Base-by-base conservation (phyloP, 2,888 invertebrate species). In the Eumerus sabulonum region DNA sequence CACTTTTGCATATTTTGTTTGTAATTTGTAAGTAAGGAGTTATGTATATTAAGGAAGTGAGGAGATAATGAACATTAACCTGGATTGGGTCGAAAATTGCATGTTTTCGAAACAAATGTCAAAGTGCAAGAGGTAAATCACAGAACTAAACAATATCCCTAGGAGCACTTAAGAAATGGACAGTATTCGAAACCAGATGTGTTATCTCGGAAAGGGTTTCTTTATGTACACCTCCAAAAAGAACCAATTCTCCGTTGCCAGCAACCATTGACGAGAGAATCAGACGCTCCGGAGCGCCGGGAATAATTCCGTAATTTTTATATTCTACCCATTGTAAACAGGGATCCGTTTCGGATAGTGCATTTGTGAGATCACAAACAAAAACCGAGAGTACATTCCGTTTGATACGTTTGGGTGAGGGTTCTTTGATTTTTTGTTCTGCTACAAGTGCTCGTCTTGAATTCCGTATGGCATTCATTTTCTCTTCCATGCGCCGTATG, bases 141-240 rank as follows among this genome's bases (percentile, higher is more conserved):
- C 1, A 40, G 12, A 40, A 79, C 84, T 90, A 93, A 87, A 93
- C 93, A 84, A 93, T 91, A 90, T 93, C 92, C 85, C 91, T 91
- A 76, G 94, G 94, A 81, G 94, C 92, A 83, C 92, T 92, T 83
- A 95, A 92, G 87, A 94, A 94, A 90, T 94, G 93, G 85, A 95
- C 89, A 67, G 93, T 92, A 90, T 95, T 95, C 44, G 94, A 94
- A 85, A 94, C 94, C 89, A 93, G 92, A 85, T 92, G 93, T 83
- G 92, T 92, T 66, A 89, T 87, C 76, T 87, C 88, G 85, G 92
- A 92, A 77, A 92, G 88, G 76, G 92, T 91, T 86, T 95, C 94
- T 87, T 95, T 96, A 84, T 94, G 93, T 82, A 98, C 96, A 70
- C 98, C 98, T n/a, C 98, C 98, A 90, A 98, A 98, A 91, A 98